Base-by-base conservation (phyloP, 2,797 vertebrate species). In the Sebastes dallii region DNA sequence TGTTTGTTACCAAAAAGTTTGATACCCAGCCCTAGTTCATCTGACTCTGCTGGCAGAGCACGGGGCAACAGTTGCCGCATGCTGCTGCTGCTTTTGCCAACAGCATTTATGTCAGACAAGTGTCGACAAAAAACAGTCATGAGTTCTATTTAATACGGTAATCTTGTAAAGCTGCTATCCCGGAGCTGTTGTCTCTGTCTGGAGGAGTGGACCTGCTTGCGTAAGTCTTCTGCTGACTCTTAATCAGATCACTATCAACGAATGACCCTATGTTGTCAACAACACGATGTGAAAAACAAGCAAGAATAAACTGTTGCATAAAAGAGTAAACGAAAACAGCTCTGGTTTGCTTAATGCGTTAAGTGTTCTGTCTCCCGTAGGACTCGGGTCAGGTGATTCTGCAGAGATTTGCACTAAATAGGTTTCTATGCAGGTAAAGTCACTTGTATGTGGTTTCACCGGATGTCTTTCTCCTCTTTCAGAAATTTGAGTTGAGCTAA, bases 241-340 rank as follows among this genome's bases (percentile, higher is more conserved):
- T 92, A 81, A 89, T 88, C 68, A 82, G 81, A 92, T 90, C 72
- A 81, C 75, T 83, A 90, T 92, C 86, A 86, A 10, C 46, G 66
- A 89, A 83, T 82, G 79, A 72, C 78, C 82, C 69, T 30, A 25
- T 91, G 69, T 84, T 29, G 78, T 89, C 80, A 87, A 87, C 86
- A 90, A 77, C 86, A 64, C 73, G 59, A 78, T 66, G 78, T 70
- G 46, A 86, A 83, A 87, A 90, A 91, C 89, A 91, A 87, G 81
- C 69, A 30, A 59, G 67, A 75, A 30, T 11, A 60, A 75, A 62
- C 70, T 52, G 62, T 91, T 91, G 77, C 81, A 87, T 86, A 82
- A 93, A 89, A 62, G 8, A 34, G 59, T 72, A 52, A 22, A 77
- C 50, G n/a, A 82, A 84, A 85, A 77, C 59, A 84, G 74, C 59